Evolutionary conservation across 2,113 vertebrate genomes (phyloP).

Genomic region (Myrmecophaga tridactyla): DNA sequence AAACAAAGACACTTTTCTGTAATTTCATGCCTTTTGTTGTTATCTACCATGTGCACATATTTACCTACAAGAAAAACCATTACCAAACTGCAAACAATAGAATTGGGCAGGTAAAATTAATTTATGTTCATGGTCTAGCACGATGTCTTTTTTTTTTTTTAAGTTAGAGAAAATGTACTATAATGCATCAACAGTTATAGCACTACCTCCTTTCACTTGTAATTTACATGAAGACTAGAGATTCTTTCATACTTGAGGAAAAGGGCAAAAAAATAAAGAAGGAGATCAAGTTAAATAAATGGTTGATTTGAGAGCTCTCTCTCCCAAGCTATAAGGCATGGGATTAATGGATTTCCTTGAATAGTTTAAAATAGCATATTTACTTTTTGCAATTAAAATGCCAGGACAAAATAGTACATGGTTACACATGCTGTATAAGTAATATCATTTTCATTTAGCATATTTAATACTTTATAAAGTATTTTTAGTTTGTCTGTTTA

Average conservation of each 20-base stretch:
- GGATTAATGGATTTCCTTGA: not conserved
- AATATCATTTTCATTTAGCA: not conserved
- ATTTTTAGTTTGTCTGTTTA: not conserved
- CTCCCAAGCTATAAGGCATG: not conserved
- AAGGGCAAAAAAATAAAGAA: not conserved
- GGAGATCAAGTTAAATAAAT: not conserved
- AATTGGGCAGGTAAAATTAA: not conserved
- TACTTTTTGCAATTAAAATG: not conserved
- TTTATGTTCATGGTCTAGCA: not conserved
- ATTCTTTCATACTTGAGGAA: not conserved
- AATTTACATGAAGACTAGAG: not conserved
- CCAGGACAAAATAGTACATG: not conserved
- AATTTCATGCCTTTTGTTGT: not conserved
- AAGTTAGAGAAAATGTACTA: not conserved
- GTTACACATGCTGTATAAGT: not conserved
- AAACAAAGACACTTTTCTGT: not conserved
- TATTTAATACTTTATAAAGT: not conserved
- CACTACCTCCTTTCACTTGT: not conserved
- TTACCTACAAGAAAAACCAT: not conserved
- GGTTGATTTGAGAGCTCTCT: not conserved
- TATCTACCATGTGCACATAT: not conserved
- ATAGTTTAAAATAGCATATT: not conserved
- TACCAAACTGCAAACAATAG: not conserved
- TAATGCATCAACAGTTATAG: not conserved
- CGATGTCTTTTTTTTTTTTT: not conserved